These are phyloP conservation scores for Rhinoderma darwinii DNA, from an alignment of 2,113 vertebrate species.

Conservation along the genomic window DNA sequence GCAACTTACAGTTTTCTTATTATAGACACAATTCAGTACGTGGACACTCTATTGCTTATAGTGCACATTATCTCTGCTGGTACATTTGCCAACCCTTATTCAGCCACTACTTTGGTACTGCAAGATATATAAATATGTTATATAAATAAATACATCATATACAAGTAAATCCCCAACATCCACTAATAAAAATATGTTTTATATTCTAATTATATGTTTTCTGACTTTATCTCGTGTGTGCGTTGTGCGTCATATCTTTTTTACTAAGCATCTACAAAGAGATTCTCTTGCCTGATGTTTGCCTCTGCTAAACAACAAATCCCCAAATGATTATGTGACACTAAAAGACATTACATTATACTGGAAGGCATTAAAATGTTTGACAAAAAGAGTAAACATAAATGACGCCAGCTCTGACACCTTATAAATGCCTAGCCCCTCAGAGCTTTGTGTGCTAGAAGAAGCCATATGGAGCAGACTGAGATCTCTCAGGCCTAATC, in stretches of 20 bases:
- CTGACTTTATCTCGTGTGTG: neutral
- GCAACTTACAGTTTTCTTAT: too few species aligned
- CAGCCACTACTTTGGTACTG: too few species aligned
- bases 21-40: too few species aligned
- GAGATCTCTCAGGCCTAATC: conserved; percentile 46
- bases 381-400: conserved; percentile 8
- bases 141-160: too few species aligned
- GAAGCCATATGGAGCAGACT: conserved; percentile 40
- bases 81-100: too few species aligned
- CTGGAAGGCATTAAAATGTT: conserved; percentile 1
- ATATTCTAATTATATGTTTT: neutral
- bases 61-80: too few species aligned
- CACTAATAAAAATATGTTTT: neutral
- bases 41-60: too few species aligned
- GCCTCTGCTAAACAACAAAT: neutral
- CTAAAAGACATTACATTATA: conserved; percentile 36
- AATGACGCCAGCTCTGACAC: conserved; percentile 5
- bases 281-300: neutral
- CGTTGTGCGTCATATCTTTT: neutral
- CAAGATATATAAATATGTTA: too few species aligned
- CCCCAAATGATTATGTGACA: neutral
- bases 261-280: neutral
- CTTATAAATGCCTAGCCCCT: conserved; percentile 36
- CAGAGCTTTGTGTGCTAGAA: neutral
- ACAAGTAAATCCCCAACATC: neutral